Evolutionary conservation across 2,888 invertebrate species (phyloP).

Genomic region (Xestoiulus laeticollis): DNA sequence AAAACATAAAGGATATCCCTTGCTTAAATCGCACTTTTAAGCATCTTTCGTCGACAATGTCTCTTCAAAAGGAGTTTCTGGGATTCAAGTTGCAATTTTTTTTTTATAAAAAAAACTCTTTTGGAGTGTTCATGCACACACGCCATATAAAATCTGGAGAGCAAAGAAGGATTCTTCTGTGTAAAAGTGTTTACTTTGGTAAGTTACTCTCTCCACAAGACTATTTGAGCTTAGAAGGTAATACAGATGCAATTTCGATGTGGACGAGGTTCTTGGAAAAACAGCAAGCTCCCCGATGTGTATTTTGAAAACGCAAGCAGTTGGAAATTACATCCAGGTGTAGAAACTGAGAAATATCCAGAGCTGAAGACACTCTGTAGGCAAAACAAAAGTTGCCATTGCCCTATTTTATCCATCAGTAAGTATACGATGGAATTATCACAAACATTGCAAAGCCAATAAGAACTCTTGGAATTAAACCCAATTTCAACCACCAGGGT

Average conservation of each 20-base stretch:
- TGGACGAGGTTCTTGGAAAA: background rate
- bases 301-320: background rate
- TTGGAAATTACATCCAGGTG: too few relatives aligned
- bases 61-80: background rate
- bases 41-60: conserved; percentile 21
- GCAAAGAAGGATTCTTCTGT: background rate
- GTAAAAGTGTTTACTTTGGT: conserved; percentile 14
- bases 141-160: conserved; percentile 38
- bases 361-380: too few relatives aligned
- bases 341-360: too few relatives aligned
- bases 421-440: background rate
- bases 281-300: background rate
- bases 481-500: background rate
- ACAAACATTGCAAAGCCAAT: background rate
- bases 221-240: background rate
- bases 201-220: background rate
- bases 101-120: background rate
- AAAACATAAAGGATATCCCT: background rate
- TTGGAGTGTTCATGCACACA: conserved; percentile 15
- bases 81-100: conserved; percentile 13
- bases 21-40: conserved; percentile 7
- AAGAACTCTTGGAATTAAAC: background rate
- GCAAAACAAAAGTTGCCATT: background rate
- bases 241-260: background rate
- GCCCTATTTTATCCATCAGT: background rate